Evolutionary conservation across 2,113 vertebrate genomes (phyloP), one percentile per base, ranked within the genome.

Genomic region (Scatophagus argus): DNA sequence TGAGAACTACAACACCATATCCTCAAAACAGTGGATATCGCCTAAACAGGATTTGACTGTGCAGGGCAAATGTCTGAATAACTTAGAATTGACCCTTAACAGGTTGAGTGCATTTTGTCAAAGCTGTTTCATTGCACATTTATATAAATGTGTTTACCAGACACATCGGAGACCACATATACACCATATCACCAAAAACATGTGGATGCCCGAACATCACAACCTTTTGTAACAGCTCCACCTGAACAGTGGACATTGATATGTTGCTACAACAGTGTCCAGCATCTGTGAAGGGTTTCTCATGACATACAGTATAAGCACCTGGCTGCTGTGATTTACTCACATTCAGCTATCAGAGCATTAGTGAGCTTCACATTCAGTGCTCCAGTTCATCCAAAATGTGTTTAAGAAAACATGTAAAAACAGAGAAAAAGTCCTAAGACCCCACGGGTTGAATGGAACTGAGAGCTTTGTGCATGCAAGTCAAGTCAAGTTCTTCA

Each of bases 321-420:
- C n/a, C n/a, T n/a, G n/a, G n/a, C n/a, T n/a, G 25, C 39, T 31
- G n/a, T 19, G 44, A 51, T 76, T 59, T 76, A 41, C 32, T 61
- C 39, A 27, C 60, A 38, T 62, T 71, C 59, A 77, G 34, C 31
- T 39, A n/a, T 31, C 29, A 62, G 32, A 59, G 75, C 58, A 25
- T 25, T 32, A 38, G 54, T 29, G 47, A 73, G 72, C 39, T 72
- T 46, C 44, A 13, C 49, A 67, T 47, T 46, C 54, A 2, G 6
- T 34, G 29, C 56, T 44, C 36, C 16, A 52, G 23, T 74, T 55
- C 3, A n/a, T 61, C 38, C 44, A 23, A 25, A 25, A 70, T 29
- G 27, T 21, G 47, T 36, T 49, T 23, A 23, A 49, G 27, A 13
- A 11, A 5, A 3, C 39, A 43, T 43, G 39, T 16, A 8, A 6